A percentile compares a stretch with the other conserved stretches of the same genome.
Evolutionary conservation across 2,113 vertebrate species (phyloP).

Genomic region (Poeciliopsis occidentalis): DNA sequence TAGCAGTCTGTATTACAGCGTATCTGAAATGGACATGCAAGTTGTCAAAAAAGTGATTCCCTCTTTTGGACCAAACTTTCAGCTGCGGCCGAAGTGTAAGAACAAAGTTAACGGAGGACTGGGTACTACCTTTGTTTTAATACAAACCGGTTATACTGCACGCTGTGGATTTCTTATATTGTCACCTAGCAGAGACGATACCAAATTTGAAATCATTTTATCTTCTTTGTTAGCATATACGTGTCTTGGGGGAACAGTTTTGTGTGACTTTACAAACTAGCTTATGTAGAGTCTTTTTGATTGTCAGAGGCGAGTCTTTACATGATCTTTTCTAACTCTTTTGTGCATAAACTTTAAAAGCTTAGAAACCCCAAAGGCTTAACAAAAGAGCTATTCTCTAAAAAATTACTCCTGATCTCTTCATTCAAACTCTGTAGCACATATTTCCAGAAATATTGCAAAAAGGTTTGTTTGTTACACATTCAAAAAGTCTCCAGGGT

Average conservation of each 20-base stretch:
- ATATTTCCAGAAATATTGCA: not conserved
- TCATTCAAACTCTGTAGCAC: not conserved
- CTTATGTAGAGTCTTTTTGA: not conserved
- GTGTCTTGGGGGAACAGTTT: constrained; percentile 8
- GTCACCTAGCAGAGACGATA: not conserved
- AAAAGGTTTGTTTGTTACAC: not conserved
- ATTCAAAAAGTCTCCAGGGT: not conserved
- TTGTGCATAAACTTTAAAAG: not conserved
- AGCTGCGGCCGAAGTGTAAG: not conserved
- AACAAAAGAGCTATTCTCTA: not conserved
- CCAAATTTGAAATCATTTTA: not conserved
- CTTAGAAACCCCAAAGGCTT: not conserved
- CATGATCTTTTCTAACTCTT: not conserved
- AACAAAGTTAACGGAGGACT: not conserved
- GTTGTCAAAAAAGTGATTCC: too few species aligned
- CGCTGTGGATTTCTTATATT: constrained; percentile 4
- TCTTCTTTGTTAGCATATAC: constrained; percentile 21
- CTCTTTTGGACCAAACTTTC: not conserved
- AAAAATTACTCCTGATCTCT: not conserved
- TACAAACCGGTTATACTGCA: not conserved
- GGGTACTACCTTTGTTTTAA: not conserved
- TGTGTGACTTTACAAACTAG: not conserved
- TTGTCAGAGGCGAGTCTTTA: not conserved
- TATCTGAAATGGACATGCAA: too few species aligned
- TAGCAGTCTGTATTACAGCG: too few species aligned